Evolutionary conservation across 2,888 invertebrate genomes (phyloP), one percentile per base, ranked within the genome.

Genomic region (Sinohyriopsis cumingii): DNA sequence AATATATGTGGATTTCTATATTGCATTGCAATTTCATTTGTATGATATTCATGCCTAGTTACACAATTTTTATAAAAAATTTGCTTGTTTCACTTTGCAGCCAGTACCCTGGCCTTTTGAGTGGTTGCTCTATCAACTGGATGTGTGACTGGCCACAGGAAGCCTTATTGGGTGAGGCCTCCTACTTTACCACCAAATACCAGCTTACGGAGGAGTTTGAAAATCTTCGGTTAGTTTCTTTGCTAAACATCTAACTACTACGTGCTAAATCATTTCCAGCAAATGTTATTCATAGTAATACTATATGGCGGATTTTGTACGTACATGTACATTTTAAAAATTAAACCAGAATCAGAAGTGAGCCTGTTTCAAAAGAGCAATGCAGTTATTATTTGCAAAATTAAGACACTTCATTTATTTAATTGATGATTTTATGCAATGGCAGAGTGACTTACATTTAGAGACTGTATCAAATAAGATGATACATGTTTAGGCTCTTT

Each of bases 141-240:
- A 82, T 90, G 83, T 87, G 87, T 82, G 89, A 89, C 78, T 90
- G 89, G 89, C 86, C 87, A 6, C 85, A 88, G 70, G 87, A 88
- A 63, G 78, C 87, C 6, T 78, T 89, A 63, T 76, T 87, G 53
- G 84, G 85, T 53, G 89, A 89, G 66, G 89, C 90, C 2, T 78
- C 83, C 33, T 88, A 89, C 76, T 90, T 86, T 77, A 83, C 89
- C 67, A 82, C 82, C 63, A 84, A 84, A 65, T 75, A 83, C 71
- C 83, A 84, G 63, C 82, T 88, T 12, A 83, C 84, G 28, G 85
- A 86, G 71, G 87, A 88, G 67, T 87, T 87, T 79, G 86, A 87
- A 69, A 85, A 87, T 66, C 79, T 87, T 57, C 82, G 83, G 87
- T 87, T 75, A 63, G 69, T 66, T 28, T 55, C 33, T 33, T 33